phyloP scores from a whole-genome alignment of 1,140 invertebrate species.

The Scaptodrosophila lebanonensis region DNA sequence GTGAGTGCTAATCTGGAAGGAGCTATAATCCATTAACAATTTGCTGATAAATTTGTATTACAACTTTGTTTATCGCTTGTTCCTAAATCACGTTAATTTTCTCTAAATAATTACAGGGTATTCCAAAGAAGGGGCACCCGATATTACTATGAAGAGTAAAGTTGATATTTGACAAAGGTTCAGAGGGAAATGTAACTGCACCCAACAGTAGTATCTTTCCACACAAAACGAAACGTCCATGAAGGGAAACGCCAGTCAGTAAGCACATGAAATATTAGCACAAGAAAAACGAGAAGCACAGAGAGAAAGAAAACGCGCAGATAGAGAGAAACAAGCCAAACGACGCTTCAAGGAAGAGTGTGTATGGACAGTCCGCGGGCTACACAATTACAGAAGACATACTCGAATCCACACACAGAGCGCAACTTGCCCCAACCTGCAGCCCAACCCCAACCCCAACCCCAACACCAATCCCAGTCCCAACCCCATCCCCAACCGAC shows the following conservation, averaged over 20 bases:
- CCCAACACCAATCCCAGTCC: background rate
- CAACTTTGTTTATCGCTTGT: too few relatives aligned
- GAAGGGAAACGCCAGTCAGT: slow-evolving; percentile 16
- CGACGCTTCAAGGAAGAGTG: slow-evolving; percentile 59
- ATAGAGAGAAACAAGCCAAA: slow-evolving; percentile 23
- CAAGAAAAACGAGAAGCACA: slow-evolving; percentile 7
- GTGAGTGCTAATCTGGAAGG: too few relatives aligned
- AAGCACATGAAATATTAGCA: slow-evolving; percentile 7
- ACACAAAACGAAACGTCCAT: slow-evolving; percentile 1
- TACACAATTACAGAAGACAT: slow-evolving; percentile 58
- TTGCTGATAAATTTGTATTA: too few relatives aligned
- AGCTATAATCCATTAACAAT: too few relatives aligned
- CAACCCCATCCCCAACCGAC: slow-evolving; percentile 11
- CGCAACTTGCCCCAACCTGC: background rate
- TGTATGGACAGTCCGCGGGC: too few relatives aligned
- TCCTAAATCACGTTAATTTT: too few relatives aligned
- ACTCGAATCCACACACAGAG: slow-evolving; percentile 5
- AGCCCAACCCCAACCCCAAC: background rate
- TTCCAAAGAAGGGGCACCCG: too few relatives aligned
- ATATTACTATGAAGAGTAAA: too few relatives aligned
- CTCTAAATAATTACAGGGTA: too few relatives aligned
- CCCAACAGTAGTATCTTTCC: too few relatives aligned
- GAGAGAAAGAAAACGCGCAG: slow-evolving; percentile 33
- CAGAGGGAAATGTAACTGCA: too few relatives aligned
- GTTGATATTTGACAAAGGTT: too few relatives aligned